Conservation (phyloP, 92 coral and sea anemone genomes). For the Metridium senile region DNA sequence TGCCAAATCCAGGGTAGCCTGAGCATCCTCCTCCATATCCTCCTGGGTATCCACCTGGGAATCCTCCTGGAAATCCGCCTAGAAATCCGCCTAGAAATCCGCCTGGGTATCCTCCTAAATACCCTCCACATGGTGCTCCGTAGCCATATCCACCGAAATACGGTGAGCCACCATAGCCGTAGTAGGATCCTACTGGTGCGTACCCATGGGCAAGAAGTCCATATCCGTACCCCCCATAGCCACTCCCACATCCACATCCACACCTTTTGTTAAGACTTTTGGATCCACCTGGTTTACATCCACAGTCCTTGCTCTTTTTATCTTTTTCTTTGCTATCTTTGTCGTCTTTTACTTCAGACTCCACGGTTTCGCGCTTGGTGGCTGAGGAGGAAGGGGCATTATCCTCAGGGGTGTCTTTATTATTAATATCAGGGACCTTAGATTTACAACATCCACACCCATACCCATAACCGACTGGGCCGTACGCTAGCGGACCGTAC, state of each 20-base stretch:
- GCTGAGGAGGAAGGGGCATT: constrained; percentile 62
- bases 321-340: constrained; percentile 35
- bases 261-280: constrained; percentile 33
- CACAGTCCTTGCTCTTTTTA: constrained; percentile 62
- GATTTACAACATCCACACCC: constrained; percentile 29
- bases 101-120: constrained; percentile 23
- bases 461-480: constrained; percentile 33
- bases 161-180: constrained; percentile 59
- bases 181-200: constrained; percentile 32
- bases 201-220: constrained; percentile 17
- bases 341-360: constrained; percentile 26
- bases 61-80: constrained; percentile 36
- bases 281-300: constrained; percentile 56
- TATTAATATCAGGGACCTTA: constrained; percentile 18
- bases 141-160: constrained; percentile 65
- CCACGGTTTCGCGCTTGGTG: constrained; percentile 46
- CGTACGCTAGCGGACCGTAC: constrained; percentile 39
- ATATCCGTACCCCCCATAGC: constrained; percentile 25
- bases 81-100: constrained; percentile 30
- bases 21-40: constrained; percentile 37
- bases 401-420: constrained; percentile 35
- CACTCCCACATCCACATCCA: constrained; percentile 48
- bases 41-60: constrained; percentile 24
- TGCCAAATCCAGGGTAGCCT: constrained; percentile 38
- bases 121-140: constrained; percentile 36